Conservation (phyloP, 2,113 vertebrate genomes). For the Cottus gobio region DNA sequence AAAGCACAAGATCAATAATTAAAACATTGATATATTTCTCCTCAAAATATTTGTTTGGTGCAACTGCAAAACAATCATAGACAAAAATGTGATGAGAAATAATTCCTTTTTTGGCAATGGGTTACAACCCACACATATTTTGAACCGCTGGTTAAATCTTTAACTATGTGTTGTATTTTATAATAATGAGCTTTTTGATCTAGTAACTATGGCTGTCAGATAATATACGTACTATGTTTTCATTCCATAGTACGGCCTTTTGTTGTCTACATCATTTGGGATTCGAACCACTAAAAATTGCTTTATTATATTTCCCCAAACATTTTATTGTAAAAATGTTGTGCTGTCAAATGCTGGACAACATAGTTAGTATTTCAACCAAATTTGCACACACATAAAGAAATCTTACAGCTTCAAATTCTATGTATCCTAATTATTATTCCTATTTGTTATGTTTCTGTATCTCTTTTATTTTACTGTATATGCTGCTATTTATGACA, state of each 20-base stretch:
- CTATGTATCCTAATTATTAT: background rate
- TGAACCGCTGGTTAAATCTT: background rate
- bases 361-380: background rate
- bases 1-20: background rate
- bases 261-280: background rate
- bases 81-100: background rate
- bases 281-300: background rate
- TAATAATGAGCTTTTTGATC: background rate
- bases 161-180: background rate
- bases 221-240: background rate
- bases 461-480: no score
- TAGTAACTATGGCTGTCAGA: background rate
- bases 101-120: background rate
- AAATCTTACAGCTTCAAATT: background rate
- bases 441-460: background rate
- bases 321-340: background rate
- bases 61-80: no score
- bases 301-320: background rate
- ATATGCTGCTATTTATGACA: no score
- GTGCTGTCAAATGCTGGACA: background rate
- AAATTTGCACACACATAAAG: background rate
- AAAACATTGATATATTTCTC: background rate
- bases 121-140: no score
- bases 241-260: background rate
- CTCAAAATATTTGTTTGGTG: background rate